phyloP scores from a whole-genome alignment of 2,113 vertebrate species.

The Thamnophis sirtalis region DNA sequence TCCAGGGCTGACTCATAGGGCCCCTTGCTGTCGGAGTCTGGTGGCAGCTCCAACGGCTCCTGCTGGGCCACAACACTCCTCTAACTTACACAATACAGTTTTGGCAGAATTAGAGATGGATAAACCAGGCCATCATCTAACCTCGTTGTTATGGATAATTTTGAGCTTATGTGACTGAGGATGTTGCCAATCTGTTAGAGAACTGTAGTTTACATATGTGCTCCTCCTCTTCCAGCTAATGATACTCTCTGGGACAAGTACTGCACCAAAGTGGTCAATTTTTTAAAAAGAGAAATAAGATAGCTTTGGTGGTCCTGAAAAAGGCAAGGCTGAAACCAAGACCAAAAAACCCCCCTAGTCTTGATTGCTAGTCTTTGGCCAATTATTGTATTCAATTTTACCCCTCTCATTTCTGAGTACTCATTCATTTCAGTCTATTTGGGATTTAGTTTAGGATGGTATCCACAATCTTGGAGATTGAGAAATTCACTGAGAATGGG shows the following conservation, averaged over 20 bases:
- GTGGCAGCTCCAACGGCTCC: no score
- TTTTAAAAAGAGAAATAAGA: background rate
- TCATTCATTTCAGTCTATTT: background rate
- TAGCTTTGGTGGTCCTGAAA: background rate
- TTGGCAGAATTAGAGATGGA: background rate
- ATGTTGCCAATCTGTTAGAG: background rate
- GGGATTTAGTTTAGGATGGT: background rate
- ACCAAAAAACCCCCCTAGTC: background rate
- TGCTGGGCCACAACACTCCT: no score
- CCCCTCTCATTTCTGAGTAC: background rate
- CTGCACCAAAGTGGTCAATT: background rate
- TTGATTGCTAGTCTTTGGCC: background rate
- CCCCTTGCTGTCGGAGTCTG: no score
- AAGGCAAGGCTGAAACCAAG: background rate
- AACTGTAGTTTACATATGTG: background rate
- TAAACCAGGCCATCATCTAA: background rate
- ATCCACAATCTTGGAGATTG: background rate
- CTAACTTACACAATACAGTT: background rate
- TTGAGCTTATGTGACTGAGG: background rate
- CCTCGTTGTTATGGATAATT: background rate
- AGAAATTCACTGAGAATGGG: background rate
- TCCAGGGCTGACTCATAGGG: no score
- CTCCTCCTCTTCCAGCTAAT: background rate
- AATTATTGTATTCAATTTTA: background rate
- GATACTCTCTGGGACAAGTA: background rate